Evolutionary conservation across 2,888 invertebrate genomes (phyloP), one percentile per base, ranked within the genome.

Genomic region (Agrypnus murinus): DNA sequence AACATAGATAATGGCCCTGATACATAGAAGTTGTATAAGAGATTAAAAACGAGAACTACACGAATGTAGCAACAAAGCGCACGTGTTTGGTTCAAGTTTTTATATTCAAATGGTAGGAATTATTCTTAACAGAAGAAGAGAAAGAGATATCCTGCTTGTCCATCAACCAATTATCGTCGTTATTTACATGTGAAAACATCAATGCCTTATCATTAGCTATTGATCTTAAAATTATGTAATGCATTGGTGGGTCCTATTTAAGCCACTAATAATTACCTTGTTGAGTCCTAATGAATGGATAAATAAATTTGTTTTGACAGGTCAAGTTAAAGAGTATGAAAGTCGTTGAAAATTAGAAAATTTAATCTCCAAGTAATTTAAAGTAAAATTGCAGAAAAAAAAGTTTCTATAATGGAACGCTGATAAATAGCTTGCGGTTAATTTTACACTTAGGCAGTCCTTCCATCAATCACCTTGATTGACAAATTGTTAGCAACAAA

Each of bases 101-200:
- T 58, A 15, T 55, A 31, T 43, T 58, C 58, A 31, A 58, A 43
- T 43, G 15, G n/a, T 25, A 9, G 43, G 58, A 58, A 58, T 58
- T 57, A 31, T 57, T 38, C n/a, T n/a, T n/a, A n/a, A 17, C 1
- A 53, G 9, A 34, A 55, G 34, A 55, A 31, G 32, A 17, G 58
- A 19, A 25, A 25, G 25, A 25, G 25, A 25, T 25, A 25, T 25
- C 25, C 25, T 25, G 5, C 25, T 25, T 25, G 25, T 25, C 5
- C 25, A 31, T 25, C 58, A 25, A 14, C 40, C 9, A 19, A 19
- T 40, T 19, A 58, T 58, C 40, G 25, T 17, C 58, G 25, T 43
- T 58, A 58, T 58, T 58, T 58, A 58, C 58, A 40, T 58, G 43
- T 43, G 58, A 40, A 38, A 43, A 55, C 58, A 15, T 25, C 58